These are phyloP conservation scores for Diorhabda elongata DNA, from an alignment of 1,140 invertebrate genomes.

Conservation along the genomic window DNA sequence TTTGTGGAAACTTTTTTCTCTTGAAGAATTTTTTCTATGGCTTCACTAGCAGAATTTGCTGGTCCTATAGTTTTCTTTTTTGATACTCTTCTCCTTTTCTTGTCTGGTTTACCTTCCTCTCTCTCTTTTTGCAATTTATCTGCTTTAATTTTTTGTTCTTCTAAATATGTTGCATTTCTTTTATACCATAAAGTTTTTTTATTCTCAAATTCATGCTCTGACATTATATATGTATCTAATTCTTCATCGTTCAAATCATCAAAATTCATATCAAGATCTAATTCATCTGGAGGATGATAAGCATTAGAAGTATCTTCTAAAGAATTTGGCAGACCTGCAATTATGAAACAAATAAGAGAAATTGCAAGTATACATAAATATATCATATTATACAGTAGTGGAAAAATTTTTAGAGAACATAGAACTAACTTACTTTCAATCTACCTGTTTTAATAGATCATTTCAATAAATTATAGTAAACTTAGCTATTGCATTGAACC, in stretches of 20 bases:
- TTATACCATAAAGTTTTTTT: conserved; percentile 83
- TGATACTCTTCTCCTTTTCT: conserved; percentile 61
- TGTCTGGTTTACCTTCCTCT: conserved; percentile 76
- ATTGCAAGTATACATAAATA: no score
- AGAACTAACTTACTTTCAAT: no score
- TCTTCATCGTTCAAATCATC: conserved; percentile 84
- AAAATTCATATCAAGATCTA: conserved; percentile 57
- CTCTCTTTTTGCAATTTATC: conserved; percentile 67
- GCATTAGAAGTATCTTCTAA: conserved; percentile 41
- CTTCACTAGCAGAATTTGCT: conserved; percentile 83
- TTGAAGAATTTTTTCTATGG: conserved; percentile 90
- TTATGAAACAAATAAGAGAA: neutral
- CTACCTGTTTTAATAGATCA: no score
- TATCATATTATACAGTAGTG: no score
- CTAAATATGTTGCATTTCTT: conserved; percentile 78
- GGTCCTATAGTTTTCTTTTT: conserved; percentile 55
- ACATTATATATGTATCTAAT: conserved; percentile 83
- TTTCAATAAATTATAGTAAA: no score
- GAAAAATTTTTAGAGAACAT: no score
- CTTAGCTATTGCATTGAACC: no score
- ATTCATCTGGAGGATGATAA: conserved; percentile 37
- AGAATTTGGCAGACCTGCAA: conserved; percentile 35
- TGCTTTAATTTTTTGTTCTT: conserved; percentile 79
- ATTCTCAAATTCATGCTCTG: conserved; percentile 68
- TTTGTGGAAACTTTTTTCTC: conserved; percentile 94